Percentiles rank a stretch among this genome's conserved stretches.
Evolutionary conservation across 2,113 vertebrate species (phyloP).

Genomic region (Albula goreensis): DNA sequence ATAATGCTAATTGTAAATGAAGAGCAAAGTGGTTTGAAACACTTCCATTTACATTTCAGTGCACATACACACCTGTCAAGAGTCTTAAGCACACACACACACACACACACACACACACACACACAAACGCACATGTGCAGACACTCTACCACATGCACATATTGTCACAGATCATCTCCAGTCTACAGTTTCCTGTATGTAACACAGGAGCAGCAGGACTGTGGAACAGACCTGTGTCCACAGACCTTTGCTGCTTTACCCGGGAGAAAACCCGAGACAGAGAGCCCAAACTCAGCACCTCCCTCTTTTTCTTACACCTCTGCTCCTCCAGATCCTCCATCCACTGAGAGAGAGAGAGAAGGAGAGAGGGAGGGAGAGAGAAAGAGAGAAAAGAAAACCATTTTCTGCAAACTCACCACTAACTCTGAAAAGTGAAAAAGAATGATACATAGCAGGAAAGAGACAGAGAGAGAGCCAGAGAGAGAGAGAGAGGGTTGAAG

Average conservation of each 20-base stretch:
- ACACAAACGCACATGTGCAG: not conserved
- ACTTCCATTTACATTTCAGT: constrained; percentile 57
- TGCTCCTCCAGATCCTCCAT: constrained; percentile 89
- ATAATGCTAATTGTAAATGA: not conserved
- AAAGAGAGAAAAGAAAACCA: constrained; percentile 2
- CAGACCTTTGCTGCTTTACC: constrained; percentile 93
- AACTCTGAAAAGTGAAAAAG: not conserved
- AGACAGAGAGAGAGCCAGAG: not conserved
- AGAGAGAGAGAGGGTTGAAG: constrained; percentile 11
- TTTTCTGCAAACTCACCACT: not conserved
- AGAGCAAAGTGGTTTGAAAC: constrained; percentile 13
- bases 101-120: constrained; percentile 23
- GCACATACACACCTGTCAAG: constrained; percentile 60
- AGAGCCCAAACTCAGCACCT: constrained; percentile 90
- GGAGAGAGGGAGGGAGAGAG: not conserved
- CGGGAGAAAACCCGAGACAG: constrained; percentile 95
- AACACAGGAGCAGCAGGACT: constrained; percentile 91
- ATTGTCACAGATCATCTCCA: constrained; percentile 75
- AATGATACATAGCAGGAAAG: not conserved
- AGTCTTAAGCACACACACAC: not conserved
- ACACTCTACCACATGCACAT: not conserved
- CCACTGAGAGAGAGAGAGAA: constrained; percentile 63
- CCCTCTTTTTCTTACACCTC: constrained; percentile 71
- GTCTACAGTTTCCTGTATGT: constrained; percentile 98
- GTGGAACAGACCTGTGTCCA: constrained; percentile 93